Conservation (phyloP, 2,888 invertebrate species). For the Andrena fulva region DNA sequence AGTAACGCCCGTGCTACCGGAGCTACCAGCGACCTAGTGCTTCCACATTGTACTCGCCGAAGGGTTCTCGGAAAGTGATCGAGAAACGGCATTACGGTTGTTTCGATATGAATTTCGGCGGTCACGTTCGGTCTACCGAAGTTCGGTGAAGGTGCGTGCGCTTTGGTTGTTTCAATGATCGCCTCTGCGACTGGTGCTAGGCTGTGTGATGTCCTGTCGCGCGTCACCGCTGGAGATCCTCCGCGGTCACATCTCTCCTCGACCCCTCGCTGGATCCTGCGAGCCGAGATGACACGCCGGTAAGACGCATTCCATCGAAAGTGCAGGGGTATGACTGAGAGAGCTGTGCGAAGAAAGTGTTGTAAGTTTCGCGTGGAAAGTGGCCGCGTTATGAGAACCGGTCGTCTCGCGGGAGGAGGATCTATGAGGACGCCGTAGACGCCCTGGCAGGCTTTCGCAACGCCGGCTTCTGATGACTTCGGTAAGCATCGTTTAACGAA, state of each 20-base stretch:
- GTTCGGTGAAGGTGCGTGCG: too few relatives aligned
- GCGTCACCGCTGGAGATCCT: background rate
- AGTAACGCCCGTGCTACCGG: background rate
- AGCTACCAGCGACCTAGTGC: background rate
- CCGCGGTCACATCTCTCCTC: background rate
- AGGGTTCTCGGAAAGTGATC: background rate
- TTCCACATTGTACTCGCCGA: background rate
- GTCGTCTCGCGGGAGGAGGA: background rate
- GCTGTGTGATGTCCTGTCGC: background rate
- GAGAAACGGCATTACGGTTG: background rate
- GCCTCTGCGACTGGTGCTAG: too few relatives aligned
- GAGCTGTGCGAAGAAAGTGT: slow-evolving; percentile 16
- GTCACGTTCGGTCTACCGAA: background rate
- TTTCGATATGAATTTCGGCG: background rate
- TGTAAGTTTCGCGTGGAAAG: slow-evolving; percentile 22
- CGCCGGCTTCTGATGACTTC: slow-evolving; percentile 23
- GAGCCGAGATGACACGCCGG: background rate
- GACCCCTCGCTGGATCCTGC: background rate
- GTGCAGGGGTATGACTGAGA: slow-evolving; percentile 4
- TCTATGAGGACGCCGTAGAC: too few relatives aligned
- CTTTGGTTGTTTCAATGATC: too few relatives aligned
- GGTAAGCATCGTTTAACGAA: slow-evolving; percentile 36
- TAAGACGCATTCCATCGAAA: background rate
- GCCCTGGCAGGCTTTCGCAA: background rate
- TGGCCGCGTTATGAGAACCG: slow-evolving; percentile 19